Percentiles rank a stretch among this genome's conserved stretches.
These are phyloP conservation scores for Thalassophryne amazonica DNA, from an alignment of 2,797 vertebrate genomes.

Conservation along the genomic window DNA sequence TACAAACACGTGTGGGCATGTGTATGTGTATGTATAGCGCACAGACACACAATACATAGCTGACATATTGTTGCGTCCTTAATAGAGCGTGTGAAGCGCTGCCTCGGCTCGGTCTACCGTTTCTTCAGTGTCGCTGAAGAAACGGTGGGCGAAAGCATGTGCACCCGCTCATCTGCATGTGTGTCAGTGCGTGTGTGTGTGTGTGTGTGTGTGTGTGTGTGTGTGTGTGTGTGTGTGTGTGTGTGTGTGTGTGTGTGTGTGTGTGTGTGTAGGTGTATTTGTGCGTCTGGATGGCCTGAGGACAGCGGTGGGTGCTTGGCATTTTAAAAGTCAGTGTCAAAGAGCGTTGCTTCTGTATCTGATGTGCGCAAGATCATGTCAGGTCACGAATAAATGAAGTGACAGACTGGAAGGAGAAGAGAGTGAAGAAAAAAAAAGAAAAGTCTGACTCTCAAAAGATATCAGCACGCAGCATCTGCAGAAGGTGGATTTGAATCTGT, in stretches of 20 bases:
- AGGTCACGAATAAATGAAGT: constrained; percentile 46
- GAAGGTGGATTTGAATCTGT: not conserved
- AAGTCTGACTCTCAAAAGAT: constrained; percentile 10
- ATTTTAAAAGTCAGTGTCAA: constrained; percentile 48
- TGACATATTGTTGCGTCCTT: too few relatives aligned
- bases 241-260: constrained; percentile 11
- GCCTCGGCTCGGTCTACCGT: too few relatives aligned
- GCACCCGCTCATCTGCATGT: too few relatives aligned
- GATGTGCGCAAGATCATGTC: constrained; percentile 24
- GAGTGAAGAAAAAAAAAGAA: constrained; percentile 1
- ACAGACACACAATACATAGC: too few relatives aligned
- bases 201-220: constrained; percentile 16
- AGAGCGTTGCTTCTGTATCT: constrained; percentile 45
- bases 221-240: constrained; percentile 23
- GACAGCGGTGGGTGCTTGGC: constrained; percentile 57
- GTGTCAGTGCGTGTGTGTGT: too few relatives aligned
- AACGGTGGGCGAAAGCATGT: too few relatives aligned
- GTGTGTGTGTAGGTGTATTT: constrained; percentile 1
- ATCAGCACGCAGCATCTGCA: constrained; percentile 18
- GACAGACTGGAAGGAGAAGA: constrained; percentile 19
- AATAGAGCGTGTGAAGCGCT: too few relatives aligned
- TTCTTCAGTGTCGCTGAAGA: too few relatives aligned
- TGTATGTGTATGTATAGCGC: too few relatives aligned
- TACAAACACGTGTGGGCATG: too few relatives aligned
- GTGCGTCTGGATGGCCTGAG: constrained; percentile 19